A percentile compares a stretch with the other conserved stretches of the same genome.
phyloP scores from a whole-genome alignment of 2,797 vertebrate species.

The Acanthurus leucopareius region DNA sequence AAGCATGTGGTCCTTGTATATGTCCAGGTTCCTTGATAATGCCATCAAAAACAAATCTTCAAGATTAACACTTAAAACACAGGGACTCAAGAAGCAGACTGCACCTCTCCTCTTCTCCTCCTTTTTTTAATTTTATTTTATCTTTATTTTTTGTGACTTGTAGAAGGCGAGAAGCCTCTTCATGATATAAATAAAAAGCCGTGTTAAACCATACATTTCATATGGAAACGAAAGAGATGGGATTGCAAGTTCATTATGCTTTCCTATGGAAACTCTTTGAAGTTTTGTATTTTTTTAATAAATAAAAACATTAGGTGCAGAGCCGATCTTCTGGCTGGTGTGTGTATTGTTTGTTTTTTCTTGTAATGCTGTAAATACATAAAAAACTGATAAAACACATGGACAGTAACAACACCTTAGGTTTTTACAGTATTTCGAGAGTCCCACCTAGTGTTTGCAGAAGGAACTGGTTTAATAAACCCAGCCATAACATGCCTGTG shows the following conservation, averaged over 20 bases:
- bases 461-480: neutral
- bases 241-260: constrained; percentile 92
- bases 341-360: constrained; percentile 17
- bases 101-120: constrained; percentile 54
- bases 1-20: neutral
- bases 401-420: rapidly evolving
- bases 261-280: constrained; percentile 98
- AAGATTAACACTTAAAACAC: constrained; percentile 63
- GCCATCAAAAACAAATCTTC: constrained; percentile 36
- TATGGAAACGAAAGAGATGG: constrained; percentile 88
- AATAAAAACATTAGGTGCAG: constrained; percentile 78
- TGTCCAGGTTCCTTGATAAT: neutral
- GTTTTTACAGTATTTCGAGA: neutral
- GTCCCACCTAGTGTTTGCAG: constrained; percentile 25
- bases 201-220: constrained; percentile 72
- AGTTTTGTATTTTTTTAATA: constrained; percentile 88
- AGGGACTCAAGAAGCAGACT: constrained; percentile 71
- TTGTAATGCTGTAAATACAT: neutral
- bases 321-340: constrained; percentile 5
- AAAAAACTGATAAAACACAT: neutral
- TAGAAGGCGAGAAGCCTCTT: constrained; percentile 75
- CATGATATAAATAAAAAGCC: constrained; percentile 44
- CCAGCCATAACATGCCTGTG: neutral
- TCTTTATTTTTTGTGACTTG: constrained; percentile 63
- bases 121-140: constrained; percentile 30